Base-by-base conservation (phyloP, 2,113 vertebrate species). In the Nycticorax nycticorax region DNA sequence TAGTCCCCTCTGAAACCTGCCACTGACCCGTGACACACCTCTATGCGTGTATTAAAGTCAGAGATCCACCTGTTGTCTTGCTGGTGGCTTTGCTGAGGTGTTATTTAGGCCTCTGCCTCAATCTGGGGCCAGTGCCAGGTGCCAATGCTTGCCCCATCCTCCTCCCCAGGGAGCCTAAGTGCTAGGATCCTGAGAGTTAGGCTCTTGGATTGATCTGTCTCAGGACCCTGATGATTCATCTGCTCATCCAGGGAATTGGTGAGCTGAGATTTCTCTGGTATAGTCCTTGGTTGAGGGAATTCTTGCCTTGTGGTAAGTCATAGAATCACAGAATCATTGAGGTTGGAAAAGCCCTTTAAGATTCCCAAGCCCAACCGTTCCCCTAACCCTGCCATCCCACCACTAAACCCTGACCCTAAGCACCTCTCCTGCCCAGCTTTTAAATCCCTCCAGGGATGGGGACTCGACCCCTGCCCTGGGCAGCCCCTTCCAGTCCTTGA, bases 11-110 rank as follows among this genome's bases (percentile, higher is more conserved):
- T 39, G 68, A 68, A 86, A 16, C 24, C 19, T 79, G 37, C 52
- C 6, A 2, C 10, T 37, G 59, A 24, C 43, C 12, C 0, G 0
- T 59, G 37, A 26, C 20, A n/a, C n/a, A 32, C 21, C 21, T 56
- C 39, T 62, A 2, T 3, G 0, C 1, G 1, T 50, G 20, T 39
- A 15, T 85, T 91, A 24, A 28, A 52, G 66, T 22, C 6, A 2
- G 60, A 80, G 23, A 47, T 53, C 33, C 2, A 6, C 35, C 20
- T 53, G 35, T 64, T 13, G 3, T 57, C 77, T 45, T 30, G 21
- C 24, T 52, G n/a, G n/a, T 39, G 52, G 35, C 39, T 67, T 83
- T 2, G 4, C 17, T 47, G 74, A 43, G 35, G 27, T 37, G 78
- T 9, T 47, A 6, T 32, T 28, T 39, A 26, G 45, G 14, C 10